These are phyloP conservation scores for Sycobia sp. DNA, from an alignment of 1,140 invertebrate genomes.

Conservation along the genomic window DNA sequence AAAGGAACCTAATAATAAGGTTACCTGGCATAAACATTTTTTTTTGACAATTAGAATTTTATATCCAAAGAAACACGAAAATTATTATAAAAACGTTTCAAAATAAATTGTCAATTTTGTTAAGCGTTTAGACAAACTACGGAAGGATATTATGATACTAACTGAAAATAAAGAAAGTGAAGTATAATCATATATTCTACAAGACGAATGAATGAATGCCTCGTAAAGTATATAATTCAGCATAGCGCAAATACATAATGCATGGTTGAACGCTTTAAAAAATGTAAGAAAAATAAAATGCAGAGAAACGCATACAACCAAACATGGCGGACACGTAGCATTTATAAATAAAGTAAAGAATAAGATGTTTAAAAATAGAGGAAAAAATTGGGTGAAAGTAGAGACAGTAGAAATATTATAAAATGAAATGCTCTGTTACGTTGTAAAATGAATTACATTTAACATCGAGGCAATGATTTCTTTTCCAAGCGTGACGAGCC, in stretches of 20 bases:
- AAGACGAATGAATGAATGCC: background rate
- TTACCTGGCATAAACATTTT: conserved; percentile 16
- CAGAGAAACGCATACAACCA: conserved; percentile 17
- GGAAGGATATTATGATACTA: too few relatives aligned
- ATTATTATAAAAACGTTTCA: background rate
- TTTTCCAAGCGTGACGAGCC: conserved; percentile 36
- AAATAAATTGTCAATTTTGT: background rate
- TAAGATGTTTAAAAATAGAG: background rate
- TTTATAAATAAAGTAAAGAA: too few relatives aligned
- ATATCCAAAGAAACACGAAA: conserved; percentile 30
- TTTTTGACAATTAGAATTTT: too few relatives aligned
- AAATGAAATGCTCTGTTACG: conserved; percentile 49
- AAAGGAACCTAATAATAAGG: conserved; percentile 27
- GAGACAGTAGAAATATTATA: conserved; percentile 45
- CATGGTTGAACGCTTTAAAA: background rate
- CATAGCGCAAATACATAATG: background rate
- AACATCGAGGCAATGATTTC: conserved; percentile 46
- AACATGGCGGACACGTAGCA: background rate
- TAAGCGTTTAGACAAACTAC: background rate
- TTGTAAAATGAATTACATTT: conserved; percentile 49
- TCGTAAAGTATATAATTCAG: conserved; percentile 7
- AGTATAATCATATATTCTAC: background rate
- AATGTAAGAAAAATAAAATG: conserved; percentile 8
- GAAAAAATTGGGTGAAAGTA: conserved; percentile 39
- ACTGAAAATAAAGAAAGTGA: too few relatives aligned